These are phyloP conservation scores for Strix aluco DNA, from an alignment of 2,113 vertebrate genomes.

Conservation along the genomic window DNA sequence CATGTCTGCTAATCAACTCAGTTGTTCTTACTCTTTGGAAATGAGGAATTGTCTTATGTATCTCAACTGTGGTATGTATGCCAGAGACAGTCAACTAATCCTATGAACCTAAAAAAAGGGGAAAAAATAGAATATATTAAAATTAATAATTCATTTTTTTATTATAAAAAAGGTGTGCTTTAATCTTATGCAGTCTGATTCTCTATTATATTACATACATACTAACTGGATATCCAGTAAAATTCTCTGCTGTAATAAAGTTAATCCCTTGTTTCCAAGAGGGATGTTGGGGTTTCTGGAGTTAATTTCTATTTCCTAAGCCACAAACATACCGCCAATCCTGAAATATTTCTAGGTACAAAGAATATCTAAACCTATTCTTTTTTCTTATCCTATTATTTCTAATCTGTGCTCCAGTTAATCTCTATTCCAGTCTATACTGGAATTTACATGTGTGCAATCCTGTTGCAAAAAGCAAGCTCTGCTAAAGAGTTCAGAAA, in stretches of 20 bases:
- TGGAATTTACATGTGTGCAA: background rate
- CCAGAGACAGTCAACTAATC: background rate
- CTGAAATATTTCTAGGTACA: background rate
- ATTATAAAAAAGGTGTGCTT: background rate
- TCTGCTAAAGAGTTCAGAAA: background rate
- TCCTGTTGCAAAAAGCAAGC: background rate
- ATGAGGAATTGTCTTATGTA: constrained; percentile 1
- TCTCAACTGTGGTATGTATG: background rate
- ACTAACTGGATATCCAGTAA: background rate
- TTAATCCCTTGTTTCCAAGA: background rate
- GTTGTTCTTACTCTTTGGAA: constrained; percentile 33
- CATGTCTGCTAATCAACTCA: constrained; percentile 35
- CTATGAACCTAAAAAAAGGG: background rate
- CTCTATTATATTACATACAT: background rate
- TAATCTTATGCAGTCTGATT: background rate
- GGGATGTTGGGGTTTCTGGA: background rate
- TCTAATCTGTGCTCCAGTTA: background rate
- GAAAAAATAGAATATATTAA: background rate
- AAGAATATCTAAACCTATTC: background rate
- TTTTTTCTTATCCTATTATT: background rate
- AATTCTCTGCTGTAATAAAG: background rate
- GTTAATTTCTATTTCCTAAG: background rate
- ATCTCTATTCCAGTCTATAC: background rate
- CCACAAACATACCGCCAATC: background rate
- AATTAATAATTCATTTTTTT: background rate